Evolutionary conservation across 92 coral and sea anemone genomes (phyloP).

Genomic region (Palythoa grandiflora): DNA sequence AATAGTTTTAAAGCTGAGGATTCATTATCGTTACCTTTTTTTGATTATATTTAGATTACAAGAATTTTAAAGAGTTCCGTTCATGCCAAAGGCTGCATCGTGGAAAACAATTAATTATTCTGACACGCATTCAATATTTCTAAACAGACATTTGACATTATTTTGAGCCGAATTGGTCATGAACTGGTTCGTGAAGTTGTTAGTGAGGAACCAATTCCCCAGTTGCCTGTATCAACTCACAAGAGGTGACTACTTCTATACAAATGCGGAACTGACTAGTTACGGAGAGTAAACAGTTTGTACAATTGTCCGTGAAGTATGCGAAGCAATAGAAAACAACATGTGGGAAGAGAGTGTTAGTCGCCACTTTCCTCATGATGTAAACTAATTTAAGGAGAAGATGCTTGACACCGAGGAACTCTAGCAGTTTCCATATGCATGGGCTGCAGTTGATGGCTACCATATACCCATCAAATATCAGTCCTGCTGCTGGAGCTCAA

Average conservation of each 20-base stretch:
- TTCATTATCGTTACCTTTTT: not conserved
- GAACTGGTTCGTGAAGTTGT: no score
- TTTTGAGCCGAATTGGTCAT: no score
- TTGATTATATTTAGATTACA: not conserved
- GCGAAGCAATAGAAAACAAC: slow-evolving; percentile 1
- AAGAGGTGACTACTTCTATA: slow-evolving; percentile 54
- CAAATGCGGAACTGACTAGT: slow-evolving; percentile 54
- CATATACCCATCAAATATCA: slow-evolving; percentile 42
- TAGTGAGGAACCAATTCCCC: no score
- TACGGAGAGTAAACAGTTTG: slow-evolving; percentile 45
- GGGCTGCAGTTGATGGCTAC: slow-evolving; percentile 44
- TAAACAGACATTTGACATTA: no score
- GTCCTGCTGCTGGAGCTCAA: slow-evolving; percentile 42
- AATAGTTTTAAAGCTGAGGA: not conserved
- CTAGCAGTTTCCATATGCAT: slow-evolving; percentile 53
- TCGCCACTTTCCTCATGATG: slow-evolving; percentile 23
- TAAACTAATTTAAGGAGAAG: slow-evolving; percentile 5
- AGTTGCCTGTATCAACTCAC: slow-evolving; percentile 37
- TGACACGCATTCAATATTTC: no score
- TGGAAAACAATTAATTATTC: no score
- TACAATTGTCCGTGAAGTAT: slow-evolving; percentile 38
- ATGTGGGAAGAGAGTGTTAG: slow-evolving; percentile 35
- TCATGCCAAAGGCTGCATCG: no score
- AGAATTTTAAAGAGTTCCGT: not conserved
- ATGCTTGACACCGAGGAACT: slow-evolving; percentile 48